Percentiles rank a stretch among this genome's conserved stretches.
Conservation (phyloP, 1,140 invertebrate species). For the Hycleus cichorii region DNA sequence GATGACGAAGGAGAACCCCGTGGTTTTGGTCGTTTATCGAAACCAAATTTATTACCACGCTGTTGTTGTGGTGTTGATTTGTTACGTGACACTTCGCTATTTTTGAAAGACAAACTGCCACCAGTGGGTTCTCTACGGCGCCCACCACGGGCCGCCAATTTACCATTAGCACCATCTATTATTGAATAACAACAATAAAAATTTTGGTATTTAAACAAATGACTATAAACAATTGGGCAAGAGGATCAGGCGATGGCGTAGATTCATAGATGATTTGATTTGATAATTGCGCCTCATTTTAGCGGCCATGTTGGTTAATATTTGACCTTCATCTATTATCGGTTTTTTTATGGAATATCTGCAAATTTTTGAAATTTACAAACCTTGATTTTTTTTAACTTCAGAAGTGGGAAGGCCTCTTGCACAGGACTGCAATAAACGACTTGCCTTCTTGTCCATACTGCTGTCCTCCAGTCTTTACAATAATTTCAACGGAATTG, state of each 20-base stretch:
- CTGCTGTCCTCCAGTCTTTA: conserved; percentile 40
- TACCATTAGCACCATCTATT: conserved; percentile 50
- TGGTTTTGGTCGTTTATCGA: conserved; percentile 70
- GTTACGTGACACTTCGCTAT: conserved; percentile 49
- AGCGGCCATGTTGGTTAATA: conserved; percentile 1
- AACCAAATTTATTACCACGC: conserved; percentile 47
- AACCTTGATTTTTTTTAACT: conserved; percentile 64
- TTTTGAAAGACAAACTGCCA: conserved; percentile 45
- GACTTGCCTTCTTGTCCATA: conserved; percentile 69
- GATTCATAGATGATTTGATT: too few species aligned
- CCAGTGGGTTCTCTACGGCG: conserved; percentile 55
- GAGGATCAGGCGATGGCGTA: too few species aligned
- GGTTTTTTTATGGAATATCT: too few species aligned
- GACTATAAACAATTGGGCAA: too few species aligned
- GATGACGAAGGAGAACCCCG: conserved; percentile 49
- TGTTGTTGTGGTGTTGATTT: conserved; percentile 56
- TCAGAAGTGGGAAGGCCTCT: conserved; percentile 57
- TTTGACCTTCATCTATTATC: not conserved
- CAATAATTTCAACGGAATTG: conserved; percentile 35
- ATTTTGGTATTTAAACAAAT: too few species aligned
- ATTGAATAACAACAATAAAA: conserved; percentile 2
- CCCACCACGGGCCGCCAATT: conserved; percentile 54
- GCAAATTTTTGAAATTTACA: conserved; percentile 4
- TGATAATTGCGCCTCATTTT: not conserved
- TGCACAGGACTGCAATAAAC: conserved; percentile 51